These are phyloP conservation scores for Spilogale gracilis DNA, from an alignment of 2,113 vertebrate species.

Conservation along the genomic window DNA sequence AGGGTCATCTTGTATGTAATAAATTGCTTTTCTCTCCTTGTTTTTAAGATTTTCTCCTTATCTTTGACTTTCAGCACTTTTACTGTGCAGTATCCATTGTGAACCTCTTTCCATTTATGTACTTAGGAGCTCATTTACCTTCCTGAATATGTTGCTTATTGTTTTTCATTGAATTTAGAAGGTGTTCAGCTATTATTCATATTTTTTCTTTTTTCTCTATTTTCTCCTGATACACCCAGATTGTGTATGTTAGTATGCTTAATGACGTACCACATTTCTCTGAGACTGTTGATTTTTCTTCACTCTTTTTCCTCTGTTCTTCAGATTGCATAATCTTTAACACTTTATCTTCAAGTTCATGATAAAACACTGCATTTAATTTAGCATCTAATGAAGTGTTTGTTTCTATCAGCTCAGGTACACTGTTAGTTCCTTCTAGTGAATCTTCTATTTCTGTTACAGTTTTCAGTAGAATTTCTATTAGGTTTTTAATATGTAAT, in stretches of 20 bases:
- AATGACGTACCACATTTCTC: neutral
- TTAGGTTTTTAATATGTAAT: neutral
- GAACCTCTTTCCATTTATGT: neutral
- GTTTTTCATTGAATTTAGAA: conserved; percentile 6
- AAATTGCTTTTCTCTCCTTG: neutral
- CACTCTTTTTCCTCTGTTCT: neutral
- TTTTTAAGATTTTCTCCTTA: neutral
- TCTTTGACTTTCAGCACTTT: neutral
- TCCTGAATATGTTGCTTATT: neutral
- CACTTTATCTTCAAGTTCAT: neutral
- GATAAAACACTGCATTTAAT: neutral
- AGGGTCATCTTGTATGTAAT: neutral
- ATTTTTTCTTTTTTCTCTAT: neutral
- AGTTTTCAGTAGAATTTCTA: neutral
- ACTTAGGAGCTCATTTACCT: neutral
- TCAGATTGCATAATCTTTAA: neutral
- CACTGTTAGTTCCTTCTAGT: neutral
- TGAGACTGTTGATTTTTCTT: conserved; percentile 1
- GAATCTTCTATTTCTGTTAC: neutral
- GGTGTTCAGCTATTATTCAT: neutral
- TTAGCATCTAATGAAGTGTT: neutral
- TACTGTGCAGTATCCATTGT: neutral
- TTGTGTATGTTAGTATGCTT: neutral
- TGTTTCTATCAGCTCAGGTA: neutral
- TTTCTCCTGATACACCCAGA: neutral